Evolutionary conservation across 2,113 vertebrate species (phyloP).

Genomic region (Panurus biarmicus): DNA sequence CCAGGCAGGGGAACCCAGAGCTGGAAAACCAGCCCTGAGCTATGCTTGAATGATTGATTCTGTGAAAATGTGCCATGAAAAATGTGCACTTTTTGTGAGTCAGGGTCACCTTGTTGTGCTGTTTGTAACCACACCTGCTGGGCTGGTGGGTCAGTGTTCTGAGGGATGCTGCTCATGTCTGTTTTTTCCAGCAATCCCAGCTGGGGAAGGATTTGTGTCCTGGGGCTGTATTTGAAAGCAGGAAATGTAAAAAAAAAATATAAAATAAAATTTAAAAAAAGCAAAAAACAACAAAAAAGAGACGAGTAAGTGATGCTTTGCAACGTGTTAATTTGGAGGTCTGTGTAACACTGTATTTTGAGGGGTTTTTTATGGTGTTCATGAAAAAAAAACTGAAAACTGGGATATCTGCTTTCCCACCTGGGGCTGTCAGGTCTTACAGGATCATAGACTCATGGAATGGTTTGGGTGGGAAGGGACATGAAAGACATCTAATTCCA

Average conservation of each 20-base stretch:
- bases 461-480: not conserved
- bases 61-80: not conserved
- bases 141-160: too few relatives aligned
- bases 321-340: not conserved
- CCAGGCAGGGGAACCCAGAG: not conserved
- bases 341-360: not conserved
- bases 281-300: not conserved
- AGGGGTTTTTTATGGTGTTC: not conserved
- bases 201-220: not conserved
- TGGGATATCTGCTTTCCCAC: not conserved
- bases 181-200: not conserved
- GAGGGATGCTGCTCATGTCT: not conserved
- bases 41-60: not conserved
- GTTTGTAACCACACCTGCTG: too few relatives aligned
- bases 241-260: not conserved
- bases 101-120: not conserved
- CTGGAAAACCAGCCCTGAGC: not conserved
- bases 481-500: not conserved
- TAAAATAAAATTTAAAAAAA: too few relatives aligned
- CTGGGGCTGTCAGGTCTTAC: not conserved
- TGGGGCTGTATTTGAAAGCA: not conserved
- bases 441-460: not conserved
- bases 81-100: not conserved
- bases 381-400: not conserved
- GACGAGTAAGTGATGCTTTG: not conserved